A percentile compares a stretch with the other conserved stretches of the same genome.
These are phyloP conservation scores for Psephotus haematonotus DNA, from an alignment of 2,113 vertebrate species.

Conservation along the genomic window DNA sequence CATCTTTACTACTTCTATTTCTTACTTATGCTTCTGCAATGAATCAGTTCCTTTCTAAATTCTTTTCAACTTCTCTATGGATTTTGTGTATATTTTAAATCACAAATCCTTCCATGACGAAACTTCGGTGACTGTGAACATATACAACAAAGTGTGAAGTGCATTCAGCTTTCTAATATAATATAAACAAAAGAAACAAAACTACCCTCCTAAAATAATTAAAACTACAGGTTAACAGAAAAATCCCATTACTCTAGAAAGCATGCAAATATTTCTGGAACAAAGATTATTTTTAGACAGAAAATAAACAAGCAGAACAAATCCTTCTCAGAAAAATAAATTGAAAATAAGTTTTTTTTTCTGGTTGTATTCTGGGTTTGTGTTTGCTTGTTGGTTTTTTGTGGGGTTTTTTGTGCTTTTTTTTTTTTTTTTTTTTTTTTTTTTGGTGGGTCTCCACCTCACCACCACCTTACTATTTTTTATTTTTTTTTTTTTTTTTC, in stretches of 20 bases:
- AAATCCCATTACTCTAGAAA: not conserved
- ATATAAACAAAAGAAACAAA: not conserved
- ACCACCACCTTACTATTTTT: not conserved
- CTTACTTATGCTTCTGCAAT: not conserved
- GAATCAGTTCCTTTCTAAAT: not conserved
- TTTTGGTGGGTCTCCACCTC: not conserved
- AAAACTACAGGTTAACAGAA: not conserved
- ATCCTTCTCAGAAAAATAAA: not conserved
- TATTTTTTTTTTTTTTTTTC: not conserved
- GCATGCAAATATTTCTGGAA: not conserved
- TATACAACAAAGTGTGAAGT: not conserved
- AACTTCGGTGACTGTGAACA: not conserved
- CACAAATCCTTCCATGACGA: not conserved
- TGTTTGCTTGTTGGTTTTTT: not conserved
- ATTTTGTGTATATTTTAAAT: not conserved
- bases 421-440: fast-evolving
- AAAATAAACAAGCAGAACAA: not conserved
- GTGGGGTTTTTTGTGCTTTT: not conserved
- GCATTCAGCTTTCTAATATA: not conserved
- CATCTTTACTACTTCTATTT: not conserved
- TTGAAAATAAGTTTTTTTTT: fast-evolving
- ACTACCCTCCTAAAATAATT: not conserved
- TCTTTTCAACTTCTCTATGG: not conserved
- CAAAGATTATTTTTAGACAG: not conserved
- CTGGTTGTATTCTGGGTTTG: not conserved